Base-by-base conservation (phyloP, 1,140 invertebrate genomes). In the Cotesia glomerata region DNA sequence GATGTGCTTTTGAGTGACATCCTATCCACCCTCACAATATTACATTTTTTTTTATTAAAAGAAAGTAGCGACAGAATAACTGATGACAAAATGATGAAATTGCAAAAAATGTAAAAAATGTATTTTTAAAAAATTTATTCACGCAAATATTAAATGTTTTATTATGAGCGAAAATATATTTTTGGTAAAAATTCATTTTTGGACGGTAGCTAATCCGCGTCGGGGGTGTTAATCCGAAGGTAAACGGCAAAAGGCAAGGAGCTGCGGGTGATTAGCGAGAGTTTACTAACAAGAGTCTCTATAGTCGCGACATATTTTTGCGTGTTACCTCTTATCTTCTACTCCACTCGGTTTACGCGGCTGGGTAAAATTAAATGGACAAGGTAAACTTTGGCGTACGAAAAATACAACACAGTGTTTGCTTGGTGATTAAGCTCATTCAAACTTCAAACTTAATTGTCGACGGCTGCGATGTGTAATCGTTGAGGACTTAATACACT, bases 181-280 rank as follows among this genome's bases (percentile, higher is more conserved):
- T 18, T 51, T 51, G 49, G 8, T 35, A 51, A 51, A 70, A 32
- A 59, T 59, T 45, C 16, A 35, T 13, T 7, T 59, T 9, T 69
- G 64, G 35, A 34, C 26, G n/a, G 35, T 5, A 61, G 34, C n/a
- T 32, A 70, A 79, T 26, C 26, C 26, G 26, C 26, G 26, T 2
- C 74, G 76, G 78, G 76, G 74, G 75, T 78, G 82, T 81, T 83
- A 84, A 82, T 79, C 73, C 74, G 73, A 81, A 75, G 73, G 80
- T 77, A 83, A 85, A 83, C 81, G 39, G 11, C 56, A 83, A 85
- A 83, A 80, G 5, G 11, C 56, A 64, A 76, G 78, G 72, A 79
- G 78, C 77, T 77, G 78, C 77, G 77, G 75, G 74, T 80, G 82
- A 85, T 85, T 85, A 85, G 77, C 82, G 73, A 61, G 62, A 51